Evolutionary conservation across 2,113 vertebrate genomes (phyloP).

Genomic region (Sterrhoptilus dennistouni): DNA sequence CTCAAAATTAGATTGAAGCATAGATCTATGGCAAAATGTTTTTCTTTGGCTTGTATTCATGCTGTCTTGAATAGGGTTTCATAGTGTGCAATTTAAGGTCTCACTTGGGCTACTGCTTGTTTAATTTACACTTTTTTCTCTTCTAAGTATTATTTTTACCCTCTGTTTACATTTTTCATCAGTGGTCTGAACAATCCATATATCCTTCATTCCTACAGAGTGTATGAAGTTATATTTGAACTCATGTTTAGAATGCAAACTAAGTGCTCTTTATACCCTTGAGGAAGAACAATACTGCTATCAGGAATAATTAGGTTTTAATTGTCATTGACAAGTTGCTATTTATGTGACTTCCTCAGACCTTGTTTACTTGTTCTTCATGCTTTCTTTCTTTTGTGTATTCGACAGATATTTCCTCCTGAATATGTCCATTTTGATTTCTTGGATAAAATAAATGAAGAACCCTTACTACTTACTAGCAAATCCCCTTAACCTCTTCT

Average conservation of each 20-base stretch:
- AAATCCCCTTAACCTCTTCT: not conserved
- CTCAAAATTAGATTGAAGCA: not conserved
- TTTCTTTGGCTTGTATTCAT: not conserved
- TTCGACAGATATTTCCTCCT: not conserved
- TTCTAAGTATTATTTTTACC: not conserved
- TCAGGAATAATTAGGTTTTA: constrained; percentile 23
- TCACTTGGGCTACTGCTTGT: not conserved
- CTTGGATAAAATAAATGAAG: not conserved
- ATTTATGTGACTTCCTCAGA: not conserved
- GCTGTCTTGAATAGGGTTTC: not conserved
- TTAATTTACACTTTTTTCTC: not conserved
- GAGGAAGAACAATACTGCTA: not conserved
- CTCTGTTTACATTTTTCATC: not conserved
- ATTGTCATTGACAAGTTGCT: constrained; percentile 1
- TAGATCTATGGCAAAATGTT: not conserved
- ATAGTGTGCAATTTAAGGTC: not conserved
- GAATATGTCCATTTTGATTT: not conserved
- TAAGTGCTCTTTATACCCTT: not conserved
- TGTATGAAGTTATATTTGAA: not conserved
- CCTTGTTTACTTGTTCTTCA: not conserved
- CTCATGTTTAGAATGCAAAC: not conserved
- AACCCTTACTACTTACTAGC: not conserved
- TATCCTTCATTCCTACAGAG: not conserved
- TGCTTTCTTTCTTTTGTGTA: not conserved
- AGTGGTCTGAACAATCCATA: not conserved